Percentiles rank a stretch among this genome's conserved stretches.
Conservation (phyloP, 2,113 vertebrate species). For the Passer domesticus region DNA sequence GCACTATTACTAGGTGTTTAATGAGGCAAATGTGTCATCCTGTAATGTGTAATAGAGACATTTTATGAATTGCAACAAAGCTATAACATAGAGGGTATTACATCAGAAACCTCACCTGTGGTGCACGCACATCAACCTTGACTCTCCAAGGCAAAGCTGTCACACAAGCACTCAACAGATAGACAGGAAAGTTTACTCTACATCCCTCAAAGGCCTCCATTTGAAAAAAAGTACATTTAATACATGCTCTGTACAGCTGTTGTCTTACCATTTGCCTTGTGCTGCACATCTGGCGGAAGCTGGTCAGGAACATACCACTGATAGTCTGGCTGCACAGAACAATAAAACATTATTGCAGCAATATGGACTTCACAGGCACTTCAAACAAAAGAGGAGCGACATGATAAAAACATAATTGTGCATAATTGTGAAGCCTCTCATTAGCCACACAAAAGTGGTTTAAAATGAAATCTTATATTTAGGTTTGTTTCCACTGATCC, state of each 20-base stretch:
- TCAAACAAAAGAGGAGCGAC: slow-evolving; percentile 66
- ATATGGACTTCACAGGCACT: slow-evolving; percentile 66
- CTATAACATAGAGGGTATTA: neutral
- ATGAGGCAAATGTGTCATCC: neutral
- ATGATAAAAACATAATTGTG: slow-evolving; percentile 55
- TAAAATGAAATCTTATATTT: neutral
- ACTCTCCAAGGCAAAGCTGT: slow-evolving; percentile 6
- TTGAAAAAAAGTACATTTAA: slow-evolving; percentile 45
- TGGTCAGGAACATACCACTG: slow-evolving; percentile 73
- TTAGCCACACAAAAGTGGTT: slow-evolving; percentile 35
- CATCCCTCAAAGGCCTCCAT: slow-evolving; percentile 35
- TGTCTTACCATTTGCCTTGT: slow-evolving; percentile 74
- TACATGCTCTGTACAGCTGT: slow-evolving; percentile 64
- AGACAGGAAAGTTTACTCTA: slow-evolving; percentile 22
- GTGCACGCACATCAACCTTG: neutral
- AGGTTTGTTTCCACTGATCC: neutral
- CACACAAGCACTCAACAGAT: neutral
- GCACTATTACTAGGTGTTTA: neutral
- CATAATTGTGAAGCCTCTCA: slow-evolving; percentile 34
- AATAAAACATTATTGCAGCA: slow-evolving; percentile 75
- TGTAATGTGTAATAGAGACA: neutral
- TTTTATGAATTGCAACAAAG: neutral
- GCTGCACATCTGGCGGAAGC: slow-evolving; percentile 77
- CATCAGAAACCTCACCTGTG: slow-evolving; percentile 3
- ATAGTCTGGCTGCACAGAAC: slow-evolving; percentile 75